Evolutionary conservation across 2,888 invertebrate genomes (phyloP), one percentile per base, ranked within the genome.

Genomic region (Drosophila peninsularis): DNA sequence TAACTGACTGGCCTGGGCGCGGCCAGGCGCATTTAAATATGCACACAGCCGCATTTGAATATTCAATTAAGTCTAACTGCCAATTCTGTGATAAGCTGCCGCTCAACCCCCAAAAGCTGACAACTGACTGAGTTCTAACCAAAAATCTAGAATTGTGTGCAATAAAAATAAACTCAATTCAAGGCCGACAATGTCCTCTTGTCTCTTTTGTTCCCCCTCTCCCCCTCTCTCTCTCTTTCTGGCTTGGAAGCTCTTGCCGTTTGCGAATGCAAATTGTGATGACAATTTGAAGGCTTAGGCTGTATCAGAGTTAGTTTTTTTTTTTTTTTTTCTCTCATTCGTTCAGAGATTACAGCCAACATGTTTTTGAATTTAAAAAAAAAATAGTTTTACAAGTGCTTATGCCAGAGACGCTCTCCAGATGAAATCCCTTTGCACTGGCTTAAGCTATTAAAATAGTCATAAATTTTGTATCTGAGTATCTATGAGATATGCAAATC

Each of bases 51-150:
- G 49, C 64, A 86, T 84, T 84, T 85, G 84, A 89, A 87, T 89
- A 82, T 89, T 89, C 82, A 84, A 89, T 89, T 85, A 77, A 75
- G 78, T 57, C 67, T 55, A 87, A 79, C 85, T 81, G 70, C 66
- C 89, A 88, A 78, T 84, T 76, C 65, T 44, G 54, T 78, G 86
- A 78, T 88, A 80, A 85, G 80, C 69, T 50, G 47, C 60, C 32
- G 34, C 36, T 49, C 27, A 42, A 41, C 47, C 49, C 36, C 44
- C 63, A 36, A 45, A 50, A 54, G 32, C 61, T 32, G 36, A 24
- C 53, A 52, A 56, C 45, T 21, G 53, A 56, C 53, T 41, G 41
- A 32, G 34, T 17, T 45, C 42, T 4, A 36, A 11, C 45, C 54
- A 47, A 71, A 75, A 69, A 49, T 58, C 47, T 34, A 5, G 30